Percentiles rank a stretch among this genome's conserved stretches.
Conservation (phyloP, 2,888 invertebrate genomes). For the Sclerodermus sp. region DNA sequence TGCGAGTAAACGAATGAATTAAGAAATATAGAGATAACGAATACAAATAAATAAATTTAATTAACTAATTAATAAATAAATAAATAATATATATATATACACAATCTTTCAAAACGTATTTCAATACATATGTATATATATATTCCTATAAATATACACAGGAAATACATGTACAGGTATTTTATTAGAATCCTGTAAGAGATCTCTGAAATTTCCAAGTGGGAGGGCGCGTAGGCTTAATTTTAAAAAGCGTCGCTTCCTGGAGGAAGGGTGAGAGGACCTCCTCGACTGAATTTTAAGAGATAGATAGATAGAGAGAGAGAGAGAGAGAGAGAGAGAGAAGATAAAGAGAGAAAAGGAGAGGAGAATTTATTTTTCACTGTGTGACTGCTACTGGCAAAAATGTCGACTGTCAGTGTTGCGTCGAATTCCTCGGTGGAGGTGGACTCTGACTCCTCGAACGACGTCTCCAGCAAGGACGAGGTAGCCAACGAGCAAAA, state of each 20-base stretch:
- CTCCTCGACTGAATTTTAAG: too few species aligned
- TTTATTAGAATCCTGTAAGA: slow-evolving; percentile 22
- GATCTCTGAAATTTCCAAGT: slow-evolving; percentile 1
- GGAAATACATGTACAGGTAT: slow-evolving; percentile 36
- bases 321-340: neutral
- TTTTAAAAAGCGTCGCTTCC: too few species aligned
- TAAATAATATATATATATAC: slow-evolving; percentile 18
- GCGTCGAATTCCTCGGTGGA: slow-evolving; percentile 55
- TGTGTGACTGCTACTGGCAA: slow-evolving; percentile 9
- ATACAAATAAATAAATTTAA: slow-evolving; percentile 14
- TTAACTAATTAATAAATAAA: slow-evolving; percentile 15
- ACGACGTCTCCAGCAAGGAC: slow-evolving; percentile 47
- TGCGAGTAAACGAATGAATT: slow-evolving; percentile 18
- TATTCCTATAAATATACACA: slow-evolving; percentile 34
- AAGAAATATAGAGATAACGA: slow-evolving; percentile 10
- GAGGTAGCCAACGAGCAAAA: slow-evolving; percentile 44
- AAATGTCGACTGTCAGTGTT: slow-evolving; percentile 54
- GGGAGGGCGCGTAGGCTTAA: slow-evolving; percentile 1
- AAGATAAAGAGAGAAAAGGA: slow-evolving; percentile 1
- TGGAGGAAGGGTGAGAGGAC: too few species aligned
- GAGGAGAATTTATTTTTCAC: slow-evolving; percentile 10
- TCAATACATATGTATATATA: slow-evolving; percentile 8
- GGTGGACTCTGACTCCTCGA: slow-evolving; percentile 54
- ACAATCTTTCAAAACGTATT: slow-evolving; percentile 14
- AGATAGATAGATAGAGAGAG: slow-evolving; percentile 4